Evolutionary conservation across 1,140 invertebrate species (phyloP).

Genomic region (Radopholus similis): DNA sequence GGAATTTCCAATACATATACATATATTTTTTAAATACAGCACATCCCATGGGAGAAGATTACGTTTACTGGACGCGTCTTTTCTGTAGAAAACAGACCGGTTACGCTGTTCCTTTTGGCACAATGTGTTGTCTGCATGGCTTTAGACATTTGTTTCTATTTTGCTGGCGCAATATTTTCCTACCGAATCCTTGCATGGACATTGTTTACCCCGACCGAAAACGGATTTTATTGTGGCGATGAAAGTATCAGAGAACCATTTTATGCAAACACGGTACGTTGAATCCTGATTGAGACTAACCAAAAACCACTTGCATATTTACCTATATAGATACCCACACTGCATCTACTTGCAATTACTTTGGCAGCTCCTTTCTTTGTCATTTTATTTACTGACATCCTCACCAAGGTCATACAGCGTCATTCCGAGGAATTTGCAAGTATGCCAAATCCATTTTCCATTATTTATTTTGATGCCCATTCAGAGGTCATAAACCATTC

Average conservation of each 20-base stretch:
- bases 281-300: too few species aligned
- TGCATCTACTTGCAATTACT: constrained; percentile 5
- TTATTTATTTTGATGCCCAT: too few species aligned
- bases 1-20: too few species aligned
- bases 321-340: too few species aligned
- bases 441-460: too few species aligned
- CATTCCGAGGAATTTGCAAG: too few species aligned
- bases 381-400: constrained; percentile 26
- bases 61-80: constrained; percentile 7
- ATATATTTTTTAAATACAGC: not conserved
- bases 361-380: constrained; percentile 10
- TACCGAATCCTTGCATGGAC: constrained; percentile 3
- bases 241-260: constrained; percentile 21
- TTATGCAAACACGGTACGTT: constrained; percentile 25
- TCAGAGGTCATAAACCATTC: constrained; percentile 16
- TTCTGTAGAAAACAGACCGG: not conserved
- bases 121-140: constrained; percentile 11
- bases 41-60: constrained; percentile 5
- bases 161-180: not conserved
- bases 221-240: constrained; percentile 33
- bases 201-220: constrained; percentile 10
- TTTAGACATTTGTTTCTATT: constrained; percentile 13
- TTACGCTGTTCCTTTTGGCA: not conserved
- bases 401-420: too few species aligned
- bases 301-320: too few species aligned